Conservation (phyloP, 1,140 invertebrate species). For the Megalonaias nervosa region DNA sequence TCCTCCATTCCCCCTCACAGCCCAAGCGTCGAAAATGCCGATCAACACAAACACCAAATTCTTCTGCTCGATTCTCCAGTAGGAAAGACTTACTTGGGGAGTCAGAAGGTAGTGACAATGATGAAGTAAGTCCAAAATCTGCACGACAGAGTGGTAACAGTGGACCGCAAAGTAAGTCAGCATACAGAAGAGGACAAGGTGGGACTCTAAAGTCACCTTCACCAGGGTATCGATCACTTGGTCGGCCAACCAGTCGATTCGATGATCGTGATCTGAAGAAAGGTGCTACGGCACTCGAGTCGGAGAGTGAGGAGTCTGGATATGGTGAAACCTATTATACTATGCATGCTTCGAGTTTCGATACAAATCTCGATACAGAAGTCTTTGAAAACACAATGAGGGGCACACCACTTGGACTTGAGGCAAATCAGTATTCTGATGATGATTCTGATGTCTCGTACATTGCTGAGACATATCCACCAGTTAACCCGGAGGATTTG, state of each 20-base stretch:
- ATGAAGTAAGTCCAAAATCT: constrained; percentile 36
- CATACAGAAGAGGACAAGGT: constrained; percentile 33
- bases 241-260: constrained; percentile 38
- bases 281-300: constrained; percentile 53
- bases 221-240: constrained; percentile 18
- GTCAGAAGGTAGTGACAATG: constrained; percentile 47
- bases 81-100: constrained; percentile 38
- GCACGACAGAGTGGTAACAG: constrained; percentile 11
- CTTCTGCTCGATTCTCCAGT: constrained; percentile 40
- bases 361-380: constrained; percentile 59
- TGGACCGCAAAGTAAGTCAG: constrained; percentile 33
- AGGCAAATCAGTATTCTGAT: constrained; percentile 54
- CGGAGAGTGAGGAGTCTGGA: constrained; percentile 67
- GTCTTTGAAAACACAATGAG: constrained; percentile 48
- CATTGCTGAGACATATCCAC: constrained; percentile 51
- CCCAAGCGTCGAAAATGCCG: constrained; percentile 47
- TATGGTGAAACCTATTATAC: constrained; percentile 67
- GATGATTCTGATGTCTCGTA: constrained; percentile 62
- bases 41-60: constrained; percentile 50
- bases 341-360: constrained; percentile 67
- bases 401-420: constrained; percentile 49
- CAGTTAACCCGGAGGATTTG: constrained; percentile 55
- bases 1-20: constrained; percentile 45
- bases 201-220: constrained; percentile 29
- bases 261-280: constrained; percentile 55